Conservation (phyloP, 1,140 invertebrate species). For the Heterodera carotae region DNA sequence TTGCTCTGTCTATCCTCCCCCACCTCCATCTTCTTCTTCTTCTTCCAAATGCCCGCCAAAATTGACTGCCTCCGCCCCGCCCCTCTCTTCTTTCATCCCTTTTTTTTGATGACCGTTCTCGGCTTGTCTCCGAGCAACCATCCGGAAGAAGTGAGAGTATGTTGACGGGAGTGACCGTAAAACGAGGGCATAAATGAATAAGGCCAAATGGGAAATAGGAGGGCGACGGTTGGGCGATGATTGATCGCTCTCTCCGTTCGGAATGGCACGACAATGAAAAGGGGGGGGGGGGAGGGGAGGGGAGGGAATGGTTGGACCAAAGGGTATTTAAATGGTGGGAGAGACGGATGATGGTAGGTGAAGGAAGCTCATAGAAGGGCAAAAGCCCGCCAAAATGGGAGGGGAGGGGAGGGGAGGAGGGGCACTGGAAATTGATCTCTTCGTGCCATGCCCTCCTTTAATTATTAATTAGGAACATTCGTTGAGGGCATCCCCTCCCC, state of each 20-base stretch:
- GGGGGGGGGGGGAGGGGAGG: too few species aligned
- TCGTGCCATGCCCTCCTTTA: not conserved
- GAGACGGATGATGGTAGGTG: not conserved
- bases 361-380: not conserved
- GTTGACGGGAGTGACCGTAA: not conserved
- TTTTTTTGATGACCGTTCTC: constrained; percentile 5
- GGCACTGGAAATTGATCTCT: not conserved
- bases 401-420: too few species aligned
- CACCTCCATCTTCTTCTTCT: not conserved
- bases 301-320: not conserved
- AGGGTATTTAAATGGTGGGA: not conserved
- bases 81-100: not conserved
- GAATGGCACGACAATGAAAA: too few species aligned
- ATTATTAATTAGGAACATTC: not conserved
- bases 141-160: not conserved
- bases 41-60: not conserved
- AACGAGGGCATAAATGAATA: not conserved
- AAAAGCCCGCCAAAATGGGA: not conserved
- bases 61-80: not conserved
- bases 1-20: not conserved
- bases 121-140: not conserved
- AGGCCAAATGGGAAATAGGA: not conserved
- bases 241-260: not conserved
- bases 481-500: not conserved
- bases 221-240: not conserved